Evolutionary conservation across 2,797 vertebrate species (phyloP).

Genomic region (Manis pentadactyla): DNA sequence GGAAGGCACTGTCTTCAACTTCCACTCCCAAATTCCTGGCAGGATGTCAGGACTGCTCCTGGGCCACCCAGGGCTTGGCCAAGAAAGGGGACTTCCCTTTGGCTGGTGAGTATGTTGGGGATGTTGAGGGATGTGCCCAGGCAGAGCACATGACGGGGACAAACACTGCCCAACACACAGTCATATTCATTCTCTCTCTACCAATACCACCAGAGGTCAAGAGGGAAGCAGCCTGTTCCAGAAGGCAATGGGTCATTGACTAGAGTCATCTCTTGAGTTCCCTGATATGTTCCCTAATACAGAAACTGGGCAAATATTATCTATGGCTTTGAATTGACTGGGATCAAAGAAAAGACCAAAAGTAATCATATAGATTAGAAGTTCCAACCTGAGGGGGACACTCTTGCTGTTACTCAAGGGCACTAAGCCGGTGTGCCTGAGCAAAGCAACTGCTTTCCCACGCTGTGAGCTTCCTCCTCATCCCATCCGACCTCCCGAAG

Average conservation of each 20-base stretch:
- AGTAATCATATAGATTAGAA: not conserved
- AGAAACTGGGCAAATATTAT: not conserved
- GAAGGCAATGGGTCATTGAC: not conserved
- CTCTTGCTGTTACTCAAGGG: not conserved
- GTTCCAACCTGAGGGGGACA: not conserved
- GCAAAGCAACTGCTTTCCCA: not conserved
- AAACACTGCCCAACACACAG: not conserved
- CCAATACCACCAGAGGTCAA: not conserved
- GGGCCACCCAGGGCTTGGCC: slow-evolving; percentile 8
- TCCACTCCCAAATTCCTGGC: slow-evolving; percentile 1
- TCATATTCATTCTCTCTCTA: not conserved
- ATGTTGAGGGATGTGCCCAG: not conserved
- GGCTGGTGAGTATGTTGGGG: not conserved
- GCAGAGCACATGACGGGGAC: not conserved
- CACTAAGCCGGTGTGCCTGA: not conserved
- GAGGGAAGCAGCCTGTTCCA: not conserved
- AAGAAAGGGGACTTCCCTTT: not conserved
- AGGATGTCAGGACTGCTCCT: not conserved
- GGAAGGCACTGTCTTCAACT: not conserved
- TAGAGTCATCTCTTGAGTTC: not conserved
- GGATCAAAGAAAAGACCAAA: not conserved
- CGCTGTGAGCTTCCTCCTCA: not conserved
- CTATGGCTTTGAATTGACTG: not conserved
- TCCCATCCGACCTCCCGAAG: not conserved
- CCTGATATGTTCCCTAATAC: not conserved